A percentile compares a stretch with the other conserved stretches of the same genome.
Evolutionary conservation across 2,797 vertebrate species (phyloP).

Genomic region (Aldrovandia affinis): DNA sequence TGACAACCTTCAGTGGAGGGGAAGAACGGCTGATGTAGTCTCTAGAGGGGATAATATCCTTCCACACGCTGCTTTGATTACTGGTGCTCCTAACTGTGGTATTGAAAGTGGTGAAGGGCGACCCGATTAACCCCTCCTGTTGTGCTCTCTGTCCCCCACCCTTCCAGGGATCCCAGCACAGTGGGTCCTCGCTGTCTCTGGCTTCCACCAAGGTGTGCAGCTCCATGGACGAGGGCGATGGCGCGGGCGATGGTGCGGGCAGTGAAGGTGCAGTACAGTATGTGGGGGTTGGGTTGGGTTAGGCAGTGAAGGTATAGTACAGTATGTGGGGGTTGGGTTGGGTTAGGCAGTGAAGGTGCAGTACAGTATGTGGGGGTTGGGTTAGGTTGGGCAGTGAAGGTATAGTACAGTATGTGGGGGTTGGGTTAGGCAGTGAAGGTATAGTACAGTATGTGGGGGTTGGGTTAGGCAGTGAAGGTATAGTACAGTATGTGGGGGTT

Average conservation of each 20-base stretch:
- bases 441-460: neutral
- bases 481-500: too few species aligned
- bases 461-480: too few species aligned
- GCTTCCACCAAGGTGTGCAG: conserved; percentile 98
- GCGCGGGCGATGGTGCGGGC: conserved; percentile 82
- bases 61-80: neutral
- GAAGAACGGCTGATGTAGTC: neutral
- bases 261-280: conserved; percentile 37
- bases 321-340: too few species aligned
- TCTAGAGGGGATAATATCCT: neutral
- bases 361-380: too few species aligned
- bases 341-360: too few species aligned
- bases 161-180: conserved; percentile 90
- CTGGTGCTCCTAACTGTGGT: neutral
- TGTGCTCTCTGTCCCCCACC: neutral
- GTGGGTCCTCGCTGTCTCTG: conserved; percentile 93
- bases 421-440: too few species aligned
- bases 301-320: too few species aligned
- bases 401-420: too few species aligned
- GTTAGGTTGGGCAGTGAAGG: too few species aligned
- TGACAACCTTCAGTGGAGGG: neutral
- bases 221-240: conserved; percentile 96
- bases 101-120: neutral
- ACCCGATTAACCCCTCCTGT: neutral
- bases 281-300: too few species aligned